Evolutionary conservation across 2,888 invertebrate genomes (phyloP).

Genomic region (Parnassius mnemosyne): DNA sequence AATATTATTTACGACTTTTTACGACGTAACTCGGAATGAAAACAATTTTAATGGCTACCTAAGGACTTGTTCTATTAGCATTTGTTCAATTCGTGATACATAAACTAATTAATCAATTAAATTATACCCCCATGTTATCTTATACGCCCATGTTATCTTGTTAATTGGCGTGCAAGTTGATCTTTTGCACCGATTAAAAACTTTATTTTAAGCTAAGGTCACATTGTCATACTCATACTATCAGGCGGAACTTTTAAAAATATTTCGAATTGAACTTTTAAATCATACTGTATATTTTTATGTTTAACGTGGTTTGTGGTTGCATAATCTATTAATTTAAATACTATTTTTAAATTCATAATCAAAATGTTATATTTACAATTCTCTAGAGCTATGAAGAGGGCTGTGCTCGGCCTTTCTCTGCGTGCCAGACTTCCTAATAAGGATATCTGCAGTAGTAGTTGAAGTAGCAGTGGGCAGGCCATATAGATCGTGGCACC

Average conservation of each 20-base stretch:
- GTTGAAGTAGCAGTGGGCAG: too few relatives aligned
- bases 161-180: constrained; percentile 11
- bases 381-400: too few relatives aligned
- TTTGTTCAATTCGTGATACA: constrained; percentile 1
- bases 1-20: background rate
- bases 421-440: too few relatives aligned
- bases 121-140: background rate
- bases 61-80: constrained; percentile 4
- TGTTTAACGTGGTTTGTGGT: background rate
- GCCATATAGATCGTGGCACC: too few relatives aligned
- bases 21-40: constrained; percentile 8
- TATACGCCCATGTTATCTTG: background rate
- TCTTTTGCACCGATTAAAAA: constrained; percentile 22
- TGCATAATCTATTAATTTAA: too few relatives aligned
- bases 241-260: constrained; percentile 2
- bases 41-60: constrained; percentile 18
- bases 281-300: background rate
- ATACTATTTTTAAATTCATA: too few relatives aligned
- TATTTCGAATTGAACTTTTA: constrained; percentile 2
- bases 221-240: constrained; percentile 6
- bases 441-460: too few relatives aligned
- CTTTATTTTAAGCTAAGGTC: constrained; percentile 24
- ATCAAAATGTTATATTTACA: too few relatives aligned
- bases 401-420: too few relatives aligned
- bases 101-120: constrained; percentile 7